Evolutionary conservation across 2,113 vertebrate species (phyloP).

Genomic region (Gopherus evgoodei): DNA sequence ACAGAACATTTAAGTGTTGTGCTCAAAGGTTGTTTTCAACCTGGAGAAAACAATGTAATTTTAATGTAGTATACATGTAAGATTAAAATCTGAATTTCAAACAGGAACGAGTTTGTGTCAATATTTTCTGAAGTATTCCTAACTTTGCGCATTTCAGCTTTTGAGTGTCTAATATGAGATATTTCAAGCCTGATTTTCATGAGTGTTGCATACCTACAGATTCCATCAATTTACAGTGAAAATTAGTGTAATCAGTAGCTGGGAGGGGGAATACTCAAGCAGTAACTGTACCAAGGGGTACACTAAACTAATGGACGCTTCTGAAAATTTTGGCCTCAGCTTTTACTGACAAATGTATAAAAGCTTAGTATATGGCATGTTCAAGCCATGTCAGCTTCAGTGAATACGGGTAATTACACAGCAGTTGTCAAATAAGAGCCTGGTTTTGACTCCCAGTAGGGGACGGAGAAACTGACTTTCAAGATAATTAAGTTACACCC

Average conservation of each 20-base stretch:
- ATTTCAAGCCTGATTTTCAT: neutral
- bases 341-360: neutral
- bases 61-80: neutral
- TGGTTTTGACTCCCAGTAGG: neutral
- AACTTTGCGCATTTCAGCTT: neutral
- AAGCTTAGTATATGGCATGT: neutral
- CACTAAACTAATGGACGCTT: neutral
- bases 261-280: neutral
- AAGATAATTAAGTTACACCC: neutral
- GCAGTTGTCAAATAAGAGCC: neutral
- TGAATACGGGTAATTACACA: neutral
- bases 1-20: neutral
- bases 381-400: neutral
- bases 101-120: neutral
- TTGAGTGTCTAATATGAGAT: neutral
- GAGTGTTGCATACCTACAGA: neutral
- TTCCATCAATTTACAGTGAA: neutral
- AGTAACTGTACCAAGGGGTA: neutral
- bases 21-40: neutral
- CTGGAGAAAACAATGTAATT: neutral
- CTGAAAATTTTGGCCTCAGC: neutral
- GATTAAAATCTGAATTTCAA: neutral
- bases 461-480: neutral
- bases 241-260: neutral
- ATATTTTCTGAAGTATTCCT: neutral